phyloP scores from a whole-genome alignment of 2,113 vertebrate species.

The Heliornis fulica region DNA sequence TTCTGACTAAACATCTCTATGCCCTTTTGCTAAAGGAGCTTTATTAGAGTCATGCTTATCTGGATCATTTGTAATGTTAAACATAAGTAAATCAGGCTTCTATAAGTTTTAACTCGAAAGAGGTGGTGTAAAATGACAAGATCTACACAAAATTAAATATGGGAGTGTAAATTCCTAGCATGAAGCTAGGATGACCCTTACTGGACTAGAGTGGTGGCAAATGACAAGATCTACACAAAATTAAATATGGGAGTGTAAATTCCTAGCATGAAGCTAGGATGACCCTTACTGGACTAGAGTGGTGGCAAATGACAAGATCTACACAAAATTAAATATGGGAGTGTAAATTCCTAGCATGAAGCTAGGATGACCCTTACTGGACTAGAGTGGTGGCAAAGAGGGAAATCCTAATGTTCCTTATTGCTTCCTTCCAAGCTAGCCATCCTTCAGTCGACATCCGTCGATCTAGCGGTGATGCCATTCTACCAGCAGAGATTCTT shows the following conservation, averaged over 20 bases:
- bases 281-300: too few species aligned
- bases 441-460: neutral
- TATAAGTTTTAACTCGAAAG: neutral
- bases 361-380: neutral
- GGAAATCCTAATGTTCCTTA: neutral
- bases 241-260: too few species aligned
- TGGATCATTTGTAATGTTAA: neutral
- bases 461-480: accelerated
- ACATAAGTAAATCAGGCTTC: neutral
- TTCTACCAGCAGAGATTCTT: neutral
- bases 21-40: slow-evolving; percentile 28
- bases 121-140: neutral
- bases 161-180: too few species aligned
- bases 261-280: too few species aligned
- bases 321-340: neutral
- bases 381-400: neutral
- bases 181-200: too few species aligned
- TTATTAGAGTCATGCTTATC: slow-evolving; percentile 14
- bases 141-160: too few species aligned
- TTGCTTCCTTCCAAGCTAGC: neutral
- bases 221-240: too few species aligned
- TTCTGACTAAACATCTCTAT: neutral
- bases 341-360: neutral
- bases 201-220: too few species aligned
- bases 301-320: too few species aligned